These are phyloP conservation scores for Tachyglossus aculeatus DNA, from an alignment of 2,797 vertebrate species.

Conservation along the genomic window DNA sequence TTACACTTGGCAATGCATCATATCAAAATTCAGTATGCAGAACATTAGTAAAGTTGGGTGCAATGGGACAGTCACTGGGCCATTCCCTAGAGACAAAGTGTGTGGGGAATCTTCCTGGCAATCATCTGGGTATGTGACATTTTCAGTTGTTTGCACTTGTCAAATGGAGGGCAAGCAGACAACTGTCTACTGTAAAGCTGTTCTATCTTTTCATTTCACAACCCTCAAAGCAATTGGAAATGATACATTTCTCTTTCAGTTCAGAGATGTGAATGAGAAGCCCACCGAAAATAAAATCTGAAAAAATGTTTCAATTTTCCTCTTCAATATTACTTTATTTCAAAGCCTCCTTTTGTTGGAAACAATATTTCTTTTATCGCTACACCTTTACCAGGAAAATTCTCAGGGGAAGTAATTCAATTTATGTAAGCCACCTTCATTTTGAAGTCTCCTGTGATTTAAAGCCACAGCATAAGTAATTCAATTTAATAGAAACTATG, in stretches of 20 bases:
- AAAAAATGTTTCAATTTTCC: slow-evolving; percentile 1
- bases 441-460: slow-evolving; percentile 5
- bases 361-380: not conserved
- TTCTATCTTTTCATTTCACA: not conserved
- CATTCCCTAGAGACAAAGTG: too few species aligned
- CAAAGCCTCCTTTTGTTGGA: not conserved
- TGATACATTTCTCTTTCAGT: not conserved
- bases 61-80: too few species aligned
- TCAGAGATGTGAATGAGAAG: slow-evolving; percentile 4
- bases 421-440: not conserved
- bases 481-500: slow-evolving; percentile 9
- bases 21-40: too few species aligned
- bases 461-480: not conserved
- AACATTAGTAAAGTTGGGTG: too few species aligned
- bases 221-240: not conserved
- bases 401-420: not conserved
- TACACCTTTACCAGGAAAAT: not conserved
- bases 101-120: too few species aligned
- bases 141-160: not conserved
- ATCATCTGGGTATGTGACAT: too few species aligned
- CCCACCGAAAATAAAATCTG: not conserved
- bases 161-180: not conserved
- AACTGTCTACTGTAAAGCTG: not conserved
- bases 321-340: not conserved
- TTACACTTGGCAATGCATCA: too few species aligned